Percentiles rank a stretch among this genome's conserved stretches.
phyloP scores from a whole-genome alignment of 2,888 invertebrate species.

The Amphipoea oculea region DNA sequence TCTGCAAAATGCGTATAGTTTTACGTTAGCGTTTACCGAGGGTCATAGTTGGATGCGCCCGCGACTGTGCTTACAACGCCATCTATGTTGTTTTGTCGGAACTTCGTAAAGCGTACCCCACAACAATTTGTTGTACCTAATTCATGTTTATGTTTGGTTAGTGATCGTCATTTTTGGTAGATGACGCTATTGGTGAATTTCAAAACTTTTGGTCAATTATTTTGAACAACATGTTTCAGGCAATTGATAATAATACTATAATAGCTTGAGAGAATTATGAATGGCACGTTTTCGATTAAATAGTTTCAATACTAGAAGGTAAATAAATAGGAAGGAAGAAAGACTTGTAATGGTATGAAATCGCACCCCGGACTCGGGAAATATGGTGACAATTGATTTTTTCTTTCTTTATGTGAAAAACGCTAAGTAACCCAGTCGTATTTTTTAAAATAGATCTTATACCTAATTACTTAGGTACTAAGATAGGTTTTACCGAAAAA shows the following conservation, averaged over 20 bases:
- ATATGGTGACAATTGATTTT: background rate
- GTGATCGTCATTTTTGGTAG: conserved; percentile 1
- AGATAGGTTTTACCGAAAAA: too few relatives aligned
- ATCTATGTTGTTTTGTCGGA: conserved; percentile 38
- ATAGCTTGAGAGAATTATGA: background rate
- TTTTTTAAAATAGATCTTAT: background rate
- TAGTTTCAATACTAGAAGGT: background rate
- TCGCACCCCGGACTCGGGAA: background rate
- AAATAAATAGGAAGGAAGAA: background rate
- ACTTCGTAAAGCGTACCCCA: conserved; percentile 20
- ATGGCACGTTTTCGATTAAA: too few relatives aligned
- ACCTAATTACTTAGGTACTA: background rate
- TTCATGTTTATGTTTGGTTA: background rate
- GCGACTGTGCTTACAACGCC: conserved; percentile 55
- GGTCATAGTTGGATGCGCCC: conserved; percentile 45
- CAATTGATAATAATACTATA: background rate
- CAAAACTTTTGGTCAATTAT: background rate
- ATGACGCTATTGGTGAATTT: conserved; percentile 25
- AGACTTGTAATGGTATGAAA: too few relatives aligned
- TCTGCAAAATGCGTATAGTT: conserved; percentile 20
- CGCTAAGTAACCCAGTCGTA: background rate
- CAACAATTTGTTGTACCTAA: background rate
- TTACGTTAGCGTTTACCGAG: background rate
- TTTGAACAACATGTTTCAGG: background rate
- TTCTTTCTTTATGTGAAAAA: background rate